Evolutionary conservation across 1,140 invertebrate species (phyloP).

Genomic region (Drosophila erecta): DNA sequence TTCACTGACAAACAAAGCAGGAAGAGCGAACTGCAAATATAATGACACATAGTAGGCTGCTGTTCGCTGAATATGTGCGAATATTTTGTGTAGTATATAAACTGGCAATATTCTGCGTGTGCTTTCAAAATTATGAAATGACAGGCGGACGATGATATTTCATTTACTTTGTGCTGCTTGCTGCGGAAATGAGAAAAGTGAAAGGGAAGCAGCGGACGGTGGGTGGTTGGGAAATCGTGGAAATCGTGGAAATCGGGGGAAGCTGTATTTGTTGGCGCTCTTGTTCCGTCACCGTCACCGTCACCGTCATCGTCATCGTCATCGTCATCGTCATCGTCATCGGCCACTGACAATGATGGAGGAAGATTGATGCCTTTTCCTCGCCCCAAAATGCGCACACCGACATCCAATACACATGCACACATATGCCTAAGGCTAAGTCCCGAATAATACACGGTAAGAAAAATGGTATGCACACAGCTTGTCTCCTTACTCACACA

Average conservation of each 20-base stretch:
- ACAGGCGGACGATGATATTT: constrained; percentile 69
- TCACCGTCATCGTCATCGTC: constrained; percentile 66
- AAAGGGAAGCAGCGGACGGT: constrained; percentile 12
- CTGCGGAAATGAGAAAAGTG: constrained; percentile 42
- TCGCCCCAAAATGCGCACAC: constrained; percentile 41
- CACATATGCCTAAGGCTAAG: background rate
- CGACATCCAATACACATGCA: background rate
- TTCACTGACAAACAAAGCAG: constrained; percentile 14
- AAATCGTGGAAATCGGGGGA: background rate
- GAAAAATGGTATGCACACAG: background rate
- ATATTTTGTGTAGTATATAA: background rate
- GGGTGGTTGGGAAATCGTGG: background rate
- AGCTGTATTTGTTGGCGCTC: constrained; percentile 17
- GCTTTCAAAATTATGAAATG: constrained; percentile 67
- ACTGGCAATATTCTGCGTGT: constrained; percentile 23
- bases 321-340: constrained; percentile 62
- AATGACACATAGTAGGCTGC: background rate
- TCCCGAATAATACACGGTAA: background rate
- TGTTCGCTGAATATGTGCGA: background rate
- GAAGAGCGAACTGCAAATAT: constrained; percentile 4
- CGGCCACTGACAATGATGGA: constrained; percentile 77
- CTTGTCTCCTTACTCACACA: too few species aligned
- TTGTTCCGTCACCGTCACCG: constrained; percentile 58
- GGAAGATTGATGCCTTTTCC: constrained; percentile 70
- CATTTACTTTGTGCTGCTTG: constrained; percentile 65